Conservation (phyloP, 2,113 vertebrate genomes). For the Vulpes lagopus region DNA sequence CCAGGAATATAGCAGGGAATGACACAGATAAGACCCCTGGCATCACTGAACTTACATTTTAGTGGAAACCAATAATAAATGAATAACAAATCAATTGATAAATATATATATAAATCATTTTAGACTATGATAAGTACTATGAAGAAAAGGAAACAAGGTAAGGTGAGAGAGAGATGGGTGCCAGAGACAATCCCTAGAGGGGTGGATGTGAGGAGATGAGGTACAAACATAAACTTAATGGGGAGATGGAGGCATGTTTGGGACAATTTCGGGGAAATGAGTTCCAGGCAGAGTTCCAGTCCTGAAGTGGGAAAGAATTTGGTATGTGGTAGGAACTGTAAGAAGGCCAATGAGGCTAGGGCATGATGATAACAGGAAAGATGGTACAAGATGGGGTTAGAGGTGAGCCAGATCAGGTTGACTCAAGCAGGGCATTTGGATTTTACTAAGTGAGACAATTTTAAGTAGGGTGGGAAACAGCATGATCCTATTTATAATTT, state of each 20-base stretch:
- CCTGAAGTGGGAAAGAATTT: background rate
- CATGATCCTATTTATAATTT: background rate
- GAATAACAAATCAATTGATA: background rate
- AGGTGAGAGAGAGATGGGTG: background rate
- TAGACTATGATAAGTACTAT: background rate
- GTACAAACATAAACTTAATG: background rate
- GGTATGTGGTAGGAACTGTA: background rate
- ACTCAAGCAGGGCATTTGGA: background rate
- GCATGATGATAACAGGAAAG: background rate
- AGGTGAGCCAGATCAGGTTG: background rate
- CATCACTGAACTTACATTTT: background rate
- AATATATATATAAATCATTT: background rate
- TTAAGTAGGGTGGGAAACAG: background rate
- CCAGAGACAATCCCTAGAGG: background rate
- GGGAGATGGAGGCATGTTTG: background rate
- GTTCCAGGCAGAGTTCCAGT: background rate
- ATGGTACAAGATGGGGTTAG: background rate
- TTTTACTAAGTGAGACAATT: slow-evolving; percentile 25
- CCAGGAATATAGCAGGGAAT: background rate
- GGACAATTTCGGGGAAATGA: background rate
- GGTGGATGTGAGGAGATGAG: background rate
- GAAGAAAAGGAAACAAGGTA: background rate
- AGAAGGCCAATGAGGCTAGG: background rate
- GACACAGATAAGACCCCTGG: background rate
- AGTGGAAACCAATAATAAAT: background rate